These are phyloP conservation scores for Brenthis daphne DNA, from an alignment of 2,888 invertebrate genomes.

Conservation along the genomic window DNA sequence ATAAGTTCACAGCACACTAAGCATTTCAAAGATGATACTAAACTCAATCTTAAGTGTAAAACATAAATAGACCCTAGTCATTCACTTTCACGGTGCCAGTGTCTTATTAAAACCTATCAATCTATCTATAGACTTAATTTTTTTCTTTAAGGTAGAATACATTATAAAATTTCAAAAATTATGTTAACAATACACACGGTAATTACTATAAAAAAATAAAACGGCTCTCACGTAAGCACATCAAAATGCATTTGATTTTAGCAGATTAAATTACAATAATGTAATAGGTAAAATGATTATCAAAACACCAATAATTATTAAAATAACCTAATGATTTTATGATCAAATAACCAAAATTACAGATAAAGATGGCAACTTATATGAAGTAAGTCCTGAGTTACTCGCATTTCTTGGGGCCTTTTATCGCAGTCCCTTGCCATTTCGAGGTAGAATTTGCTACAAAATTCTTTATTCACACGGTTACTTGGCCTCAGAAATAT, in stretches of 20 bases:
- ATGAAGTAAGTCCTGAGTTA: slow-evolving; percentile 12
- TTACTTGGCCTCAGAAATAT: slow-evolving; percentile 29
- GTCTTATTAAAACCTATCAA: not conserved
- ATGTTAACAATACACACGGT: too few species aligned
- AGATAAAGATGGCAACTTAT: slow-evolving; percentile 20
- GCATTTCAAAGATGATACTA: not conserved
- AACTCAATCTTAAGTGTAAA: not conserved
- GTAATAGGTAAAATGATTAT: too few species aligned
- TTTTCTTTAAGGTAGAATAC: not conserved
- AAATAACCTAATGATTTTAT: not conserved
- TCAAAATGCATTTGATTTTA: too few species aligned
- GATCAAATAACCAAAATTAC: slow-evolving; percentile 1
- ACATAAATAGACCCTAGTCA: not conserved
- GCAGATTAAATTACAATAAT: too few species aligned
- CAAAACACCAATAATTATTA: not conserved
- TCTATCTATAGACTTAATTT: not conserved
- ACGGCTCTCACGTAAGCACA: too few species aligned
- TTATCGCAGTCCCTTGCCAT: slow-evolving; percentile 29
- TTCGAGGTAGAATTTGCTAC: slow-evolving; percentile 22
- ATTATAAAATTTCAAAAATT: not conserved
- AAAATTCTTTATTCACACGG: slow-evolving; percentile 31
- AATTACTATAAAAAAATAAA: too few species aligned
- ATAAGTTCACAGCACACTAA: not conserved
- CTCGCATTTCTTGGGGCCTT: slow-evolving; percentile 13
- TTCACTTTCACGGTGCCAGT: not conserved